Conservation (phyloP, 2,797 vertebrate species). For the Cyprinella venusta region DNA sequence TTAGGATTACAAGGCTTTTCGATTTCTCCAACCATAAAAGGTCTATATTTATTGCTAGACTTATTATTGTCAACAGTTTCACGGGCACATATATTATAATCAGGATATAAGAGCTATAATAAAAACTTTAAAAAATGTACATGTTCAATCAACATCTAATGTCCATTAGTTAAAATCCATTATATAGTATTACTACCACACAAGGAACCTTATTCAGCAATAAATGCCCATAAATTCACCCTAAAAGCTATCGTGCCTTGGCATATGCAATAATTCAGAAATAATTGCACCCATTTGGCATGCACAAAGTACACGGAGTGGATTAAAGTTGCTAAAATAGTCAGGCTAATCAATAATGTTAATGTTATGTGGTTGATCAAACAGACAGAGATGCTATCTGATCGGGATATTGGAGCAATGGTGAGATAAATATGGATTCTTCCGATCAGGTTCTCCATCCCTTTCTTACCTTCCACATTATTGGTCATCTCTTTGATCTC, state of each 20-base stretch:
- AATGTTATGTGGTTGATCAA: conserved; percentile 32
- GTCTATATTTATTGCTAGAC: not conserved
- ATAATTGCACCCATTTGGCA: not conserved
- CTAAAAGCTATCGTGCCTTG: not conserved
- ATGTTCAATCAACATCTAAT: conserved; percentile 8
- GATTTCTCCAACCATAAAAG: not conserved
- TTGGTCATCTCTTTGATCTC: conserved; percentile 36
- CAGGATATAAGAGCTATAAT: not conserved
- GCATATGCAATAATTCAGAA: not conserved
- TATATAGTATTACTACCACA: not conserved
- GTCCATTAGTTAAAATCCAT: not conserved
- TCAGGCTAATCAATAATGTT: not conserved
- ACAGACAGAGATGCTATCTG: conserved; percentile 29
- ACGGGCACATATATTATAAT: not conserved
- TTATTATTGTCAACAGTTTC: conserved; percentile 11
- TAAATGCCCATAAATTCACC: not conserved
- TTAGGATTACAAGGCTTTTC: conserved; percentile 59
- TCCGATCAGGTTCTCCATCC: conserved; percentile 34
- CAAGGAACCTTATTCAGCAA: conserved; percentile 6
- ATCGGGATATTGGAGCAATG: conserved; percentile 1
- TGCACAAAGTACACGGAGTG: not conserved
- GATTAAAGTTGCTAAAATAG: conserved; percentile 16
- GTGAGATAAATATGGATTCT: conserved; percentile 24
- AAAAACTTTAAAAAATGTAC: not conserved
- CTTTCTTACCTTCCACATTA: conserved; percentile 28